phyloP scores from a whole-genome alignment of 2,888 invertebrate genomes.

The Drosophila maculinotata region DNA sequence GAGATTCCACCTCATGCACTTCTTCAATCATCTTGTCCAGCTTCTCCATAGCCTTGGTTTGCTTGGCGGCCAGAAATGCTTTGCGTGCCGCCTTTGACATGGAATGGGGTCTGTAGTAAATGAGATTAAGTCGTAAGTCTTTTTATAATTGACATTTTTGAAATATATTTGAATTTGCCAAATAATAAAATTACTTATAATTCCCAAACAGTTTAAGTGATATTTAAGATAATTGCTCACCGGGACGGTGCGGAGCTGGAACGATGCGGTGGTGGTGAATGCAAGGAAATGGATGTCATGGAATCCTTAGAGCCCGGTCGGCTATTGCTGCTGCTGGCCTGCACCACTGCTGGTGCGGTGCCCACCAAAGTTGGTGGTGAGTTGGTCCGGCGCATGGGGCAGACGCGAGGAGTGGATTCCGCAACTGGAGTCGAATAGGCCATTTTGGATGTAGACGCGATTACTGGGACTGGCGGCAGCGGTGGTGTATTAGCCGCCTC shows the following conservation, averaged over 20 bases:
- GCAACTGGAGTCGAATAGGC: background rate
- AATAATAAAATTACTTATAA: no score
- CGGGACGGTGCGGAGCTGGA: constrained; percentile 75
- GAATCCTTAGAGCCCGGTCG: constrained; percentile 68
- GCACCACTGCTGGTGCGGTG: constrained; percentile 43
- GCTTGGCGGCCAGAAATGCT: constrained; percentile 83
- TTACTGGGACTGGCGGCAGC: constrained; percentile 9
- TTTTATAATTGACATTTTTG: no score
- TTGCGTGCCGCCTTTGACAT: constrained; percentile 83
- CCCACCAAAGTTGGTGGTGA: constrained; percentile 22
- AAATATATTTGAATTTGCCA: no score
- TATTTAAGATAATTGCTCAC: constrained; percentile 30
- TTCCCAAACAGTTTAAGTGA: no score
- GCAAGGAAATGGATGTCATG: constrained; percentile 72
- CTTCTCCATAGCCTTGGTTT: constrained; percentile 84
- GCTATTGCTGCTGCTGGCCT: constrained; percentile 51
- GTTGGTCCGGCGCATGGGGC: constrained; percentile 44
- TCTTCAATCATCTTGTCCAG: constrained; percentile 85
- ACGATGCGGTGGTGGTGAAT: constrained; percentile 77
- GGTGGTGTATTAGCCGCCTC: constrained; percentile 43
- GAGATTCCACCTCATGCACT: constrained; percentile 82
- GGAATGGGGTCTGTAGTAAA: constrained; percentile 60
- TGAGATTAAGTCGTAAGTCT: no score
- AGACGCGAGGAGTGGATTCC: constrained; percentile 13
- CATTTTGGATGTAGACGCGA: constrained; percentile 26